Conservation (phyloP, 2,797 vertebrate genomes). For the Holocentrus rufus region DNA sequence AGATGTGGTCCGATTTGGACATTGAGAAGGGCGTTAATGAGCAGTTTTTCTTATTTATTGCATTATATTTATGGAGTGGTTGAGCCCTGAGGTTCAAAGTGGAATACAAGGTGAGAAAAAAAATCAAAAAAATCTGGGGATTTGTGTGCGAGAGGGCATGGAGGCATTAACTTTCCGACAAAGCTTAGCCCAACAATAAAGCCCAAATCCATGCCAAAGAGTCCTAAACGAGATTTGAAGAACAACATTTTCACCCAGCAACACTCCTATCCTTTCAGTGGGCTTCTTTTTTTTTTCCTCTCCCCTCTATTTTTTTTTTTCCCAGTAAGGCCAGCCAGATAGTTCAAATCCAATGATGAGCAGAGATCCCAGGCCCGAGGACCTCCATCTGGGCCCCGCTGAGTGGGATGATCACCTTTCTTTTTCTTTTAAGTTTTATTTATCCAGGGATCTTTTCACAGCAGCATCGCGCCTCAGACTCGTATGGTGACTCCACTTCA, state of each 20-base stretch:
- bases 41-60: slow-evolving; percentile 55
- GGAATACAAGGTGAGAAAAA: slow-evolving; percentile 44
- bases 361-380: slow-evolving; percentile 33
- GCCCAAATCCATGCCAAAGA: slow-evolving; percentile 68
- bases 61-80: slow-evolving; percentile 50
- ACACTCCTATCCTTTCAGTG: slow-evolving; percentile 34
- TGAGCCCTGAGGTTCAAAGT: slow-evolving; percentile 59
- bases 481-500: slow-evolving; percentile 15
- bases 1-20: slow-evolving; percentile 28
- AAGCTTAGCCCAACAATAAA: slow-evolving; percentile 74
- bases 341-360: slow-evolving; percentile 44
- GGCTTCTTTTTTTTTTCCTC: slow-evolving; percentile 5
- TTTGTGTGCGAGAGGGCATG: slow-evolving; percentile 68
- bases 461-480: slow-evolving; percentile 14
- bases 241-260: slow-evolving; percentile 56
- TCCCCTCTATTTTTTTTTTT: background rate
- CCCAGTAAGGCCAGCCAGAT: slow-evolving; percentile 24
- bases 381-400: slow-evolving; percentile 38
- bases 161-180: slow-evolving; percentile 70
- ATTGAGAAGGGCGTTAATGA: background rate
- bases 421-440: slow-evolving; percentile 22
- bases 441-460: slow-evolving; percentile 25
- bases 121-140: slow-evolving; percentile 52
- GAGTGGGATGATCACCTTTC: slow-evolving; percentile 37
- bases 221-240: slow-evolving; percentile 65